Base-by-base conservation (phyloP, 2,888 invertebrate genomes). In the Chironomus riparius region DNA sequence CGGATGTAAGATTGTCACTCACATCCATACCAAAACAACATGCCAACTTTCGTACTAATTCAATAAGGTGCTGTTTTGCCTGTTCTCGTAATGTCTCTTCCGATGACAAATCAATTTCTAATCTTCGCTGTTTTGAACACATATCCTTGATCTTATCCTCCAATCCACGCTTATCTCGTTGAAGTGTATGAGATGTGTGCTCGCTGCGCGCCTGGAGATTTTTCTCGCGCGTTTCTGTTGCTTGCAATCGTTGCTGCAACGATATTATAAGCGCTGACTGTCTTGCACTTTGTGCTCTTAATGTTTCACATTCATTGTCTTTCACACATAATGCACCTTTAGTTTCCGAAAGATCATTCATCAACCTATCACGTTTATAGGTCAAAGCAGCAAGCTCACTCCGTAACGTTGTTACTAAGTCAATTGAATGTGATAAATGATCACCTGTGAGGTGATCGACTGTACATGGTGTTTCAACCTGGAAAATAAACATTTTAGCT, bases 351-450 rank as follows among this genome's bases (percentile, higher is more conserved):
- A 93, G 90, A 87, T 94, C 94, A 72, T 88, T 87, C 78, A 89
- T 85, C 22, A 94, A 86, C 77, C 93, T 90, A 82, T 94, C 94
- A 77, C 92, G 87, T 84, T 94, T 94, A 82, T 93, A 94, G 81
- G 92, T 92, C 70, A 93, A 85, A 2, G 90, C 94, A 18, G 94
- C 94, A 79, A 94, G 84, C 83, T 94, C 94, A 83, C 94, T 94
- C 79, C 92, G 88, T 77, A 94, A 85, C 10, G 91, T 87, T 50
- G 93, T 93, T 38, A 91, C 87, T 79, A 92, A 83, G 82, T 93
- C 93, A 81, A 90, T 87, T 77, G 81, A 78, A 76, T 79, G 79
- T 28, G 77, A 69, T 24, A 78, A 76, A 76, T 79, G 79, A 72
- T 79, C 78, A 21, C 61, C 80, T 77, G 81, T 76, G 18, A 68